Evolutionary conservation across 2,888 invertebrate genomes (phyloP).

Genomic region (Drosophila picticornis): DNA sequence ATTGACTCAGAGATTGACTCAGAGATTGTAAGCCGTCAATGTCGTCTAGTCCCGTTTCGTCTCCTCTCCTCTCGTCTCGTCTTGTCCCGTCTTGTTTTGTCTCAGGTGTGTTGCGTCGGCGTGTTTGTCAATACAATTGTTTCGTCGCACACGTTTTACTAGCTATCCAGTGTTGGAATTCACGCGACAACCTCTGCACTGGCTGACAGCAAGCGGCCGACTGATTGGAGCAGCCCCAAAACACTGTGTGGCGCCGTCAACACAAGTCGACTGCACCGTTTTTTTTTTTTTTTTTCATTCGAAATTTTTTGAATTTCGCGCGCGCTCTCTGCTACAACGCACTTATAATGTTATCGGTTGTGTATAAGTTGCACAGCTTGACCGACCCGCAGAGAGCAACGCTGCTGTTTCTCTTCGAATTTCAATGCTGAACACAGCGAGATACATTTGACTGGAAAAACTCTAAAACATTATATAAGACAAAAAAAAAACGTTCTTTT

Average conservation of each 20-base stretch:
- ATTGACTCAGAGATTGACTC: background rate
- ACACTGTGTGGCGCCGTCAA: constrained; percentile 8
- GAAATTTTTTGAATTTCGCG: constrained; percentile 34
- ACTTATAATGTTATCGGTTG: constrained; percentile 28
- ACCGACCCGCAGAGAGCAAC: constrained; percentile 1
- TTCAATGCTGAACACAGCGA: background rate
- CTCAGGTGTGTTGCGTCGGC: constrained; percentile 44
- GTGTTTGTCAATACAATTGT: constrained; percentile 32
- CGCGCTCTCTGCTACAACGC: constrained; percentile 43
- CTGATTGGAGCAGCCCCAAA: constrained; percentile 55
- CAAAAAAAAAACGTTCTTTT: background rate
- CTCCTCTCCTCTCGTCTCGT: constrained; percentile 24
- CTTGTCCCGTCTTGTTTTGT: background rate
- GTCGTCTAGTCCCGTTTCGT: constrained; percentile 22
- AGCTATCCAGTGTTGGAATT: constrained; percentile 36
- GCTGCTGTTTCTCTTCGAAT: constrained; percentile 35
- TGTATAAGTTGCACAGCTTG: constrained; percentile 30
- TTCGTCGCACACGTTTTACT: constrained; percentile 58
- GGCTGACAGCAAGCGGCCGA: constrained; percentile 63
- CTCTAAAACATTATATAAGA: background rate
- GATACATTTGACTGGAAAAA: background rate
- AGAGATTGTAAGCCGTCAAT: constrained; percentile 58
- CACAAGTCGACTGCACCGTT: constrained; percentile 21
- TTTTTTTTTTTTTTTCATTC: background rate
- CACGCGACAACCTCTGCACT: constrained; percentile 68